Conservation (phyloP, 2,888 invertebrate species). For the Ochlodes sylvanus region DNA sequence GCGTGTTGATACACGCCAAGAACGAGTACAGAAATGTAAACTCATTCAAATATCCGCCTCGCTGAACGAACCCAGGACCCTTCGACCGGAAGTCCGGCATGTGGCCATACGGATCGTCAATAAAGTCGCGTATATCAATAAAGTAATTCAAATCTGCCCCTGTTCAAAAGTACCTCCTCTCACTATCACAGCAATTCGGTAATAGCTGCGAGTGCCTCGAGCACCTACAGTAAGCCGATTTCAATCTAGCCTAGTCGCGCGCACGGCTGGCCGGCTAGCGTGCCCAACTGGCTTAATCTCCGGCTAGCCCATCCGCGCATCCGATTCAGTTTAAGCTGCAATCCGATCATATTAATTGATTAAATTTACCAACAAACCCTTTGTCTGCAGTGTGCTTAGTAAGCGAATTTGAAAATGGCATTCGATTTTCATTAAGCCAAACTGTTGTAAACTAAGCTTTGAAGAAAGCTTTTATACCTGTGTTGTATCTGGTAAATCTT, state of each 20-base stretch:
- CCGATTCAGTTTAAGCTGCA: constrained; percentile 34
- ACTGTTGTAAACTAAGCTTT: no score
- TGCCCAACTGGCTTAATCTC: constrained; percentile 32
- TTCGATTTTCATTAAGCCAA: not conserved
- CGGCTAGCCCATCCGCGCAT: constrained; percentile 17
- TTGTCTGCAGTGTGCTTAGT: constrained; percentile 9
- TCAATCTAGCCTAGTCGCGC: constrained; percentile 29
- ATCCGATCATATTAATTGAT: constrained; percentile 40
- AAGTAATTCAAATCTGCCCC: no score
- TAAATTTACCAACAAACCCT: constrained; percentile 25
- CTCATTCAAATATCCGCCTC: no score
- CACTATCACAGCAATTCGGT: constrained; percentile 12
- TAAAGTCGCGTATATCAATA: no score
- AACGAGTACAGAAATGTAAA: no score
- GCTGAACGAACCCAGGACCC: no score
- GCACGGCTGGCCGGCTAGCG: not conserved
- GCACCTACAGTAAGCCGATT: constrained; percentile 31
- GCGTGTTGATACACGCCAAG: no score
- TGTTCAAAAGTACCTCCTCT: not conserved
- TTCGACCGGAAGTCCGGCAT: no score
- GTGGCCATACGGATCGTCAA: no score
- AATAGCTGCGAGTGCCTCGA: constrained; percentile 23
- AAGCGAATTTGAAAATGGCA: not conserved
- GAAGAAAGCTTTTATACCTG: no score
- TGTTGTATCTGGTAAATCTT: no score